Evolutionary conservation across 2,797 vertebrate species (phyloP).

Genomic region (Spinibarbus caldwelli): DNA sequence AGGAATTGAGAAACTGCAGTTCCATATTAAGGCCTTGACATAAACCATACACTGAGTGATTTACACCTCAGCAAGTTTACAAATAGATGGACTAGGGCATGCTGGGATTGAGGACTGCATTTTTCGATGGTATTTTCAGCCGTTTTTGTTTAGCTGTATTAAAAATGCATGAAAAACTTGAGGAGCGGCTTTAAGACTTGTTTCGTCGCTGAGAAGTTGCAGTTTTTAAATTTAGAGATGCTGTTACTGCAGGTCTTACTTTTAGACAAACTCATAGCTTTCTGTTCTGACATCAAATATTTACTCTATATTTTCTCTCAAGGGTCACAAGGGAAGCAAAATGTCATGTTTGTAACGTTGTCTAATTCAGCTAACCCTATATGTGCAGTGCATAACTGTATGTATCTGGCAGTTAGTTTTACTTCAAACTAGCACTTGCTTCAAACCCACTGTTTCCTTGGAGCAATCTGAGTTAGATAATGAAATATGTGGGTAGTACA

Average conservation of each 20-base stretch:
- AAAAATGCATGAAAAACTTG: slow-evolving; percentile 45
- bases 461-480: neutral
- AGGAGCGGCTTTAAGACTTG: neutral
- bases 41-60: slow-evolving; percentile 27
- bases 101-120: slow-evolving; percentile 24
- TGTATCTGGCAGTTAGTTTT: neutral
- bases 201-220: slow-evolving; percentile 30
- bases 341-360: neutral
- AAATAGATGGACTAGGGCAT: slow-evolving; percentile 37
- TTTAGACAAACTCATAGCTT: slow-evolving; percentile 11
- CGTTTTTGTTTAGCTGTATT: slow-evolving; percentile 41
- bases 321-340: slow-evolving; percentile 27
- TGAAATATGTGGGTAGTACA: neutral
- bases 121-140: slow-evolving; percentile 13
- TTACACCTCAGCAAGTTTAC: slow-evolving; percentile 48
- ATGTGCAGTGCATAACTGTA: neutral
- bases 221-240: slow-evolving; percentile 49
- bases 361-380: neutral
- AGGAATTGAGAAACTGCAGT: slow-evolving; percentile 22
- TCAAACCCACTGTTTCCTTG: neutral
- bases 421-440: too few relatives aligned
- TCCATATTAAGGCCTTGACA: slow-evolving; percentile 38
- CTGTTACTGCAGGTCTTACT: slow-evolving; percentile 34
- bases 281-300: slow-evolving; percentile 23
- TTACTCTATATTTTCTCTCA: slow-evolving; percentile 19